Percentiles rank a stretch among this genome's conserved stretches.
These are phyloP conservation scores for Ianthella basta DNA, from an alignment of 37 sponge, comb jelly and placozoan genomes.

Conservation along the genomic window DNA sequence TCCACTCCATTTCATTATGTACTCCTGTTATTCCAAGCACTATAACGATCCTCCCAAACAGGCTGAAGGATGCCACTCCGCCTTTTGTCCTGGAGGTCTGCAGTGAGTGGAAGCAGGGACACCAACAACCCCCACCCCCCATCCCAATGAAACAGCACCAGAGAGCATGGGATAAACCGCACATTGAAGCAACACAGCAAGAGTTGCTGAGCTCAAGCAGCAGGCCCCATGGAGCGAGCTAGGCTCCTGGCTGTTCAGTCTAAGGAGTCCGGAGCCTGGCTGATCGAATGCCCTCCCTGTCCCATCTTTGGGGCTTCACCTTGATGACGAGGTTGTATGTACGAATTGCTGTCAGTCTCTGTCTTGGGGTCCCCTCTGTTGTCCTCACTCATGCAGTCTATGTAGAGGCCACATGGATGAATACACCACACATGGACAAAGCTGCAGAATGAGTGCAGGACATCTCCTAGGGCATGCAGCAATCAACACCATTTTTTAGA, in stretches of 20 bases:
- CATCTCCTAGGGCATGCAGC: neutral
- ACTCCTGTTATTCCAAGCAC: no score
- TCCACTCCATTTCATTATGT: no score
- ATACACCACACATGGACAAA: neutral
- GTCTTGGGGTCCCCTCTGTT: neutral
- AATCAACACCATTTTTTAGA: neutral
- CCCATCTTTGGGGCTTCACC: neutral
- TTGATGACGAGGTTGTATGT: neutral
- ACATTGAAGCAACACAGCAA: neutral
- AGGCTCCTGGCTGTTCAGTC: neutral
- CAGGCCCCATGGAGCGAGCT: neutral
- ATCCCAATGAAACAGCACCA: neutral
- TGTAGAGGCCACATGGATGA: neutral
- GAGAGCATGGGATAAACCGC: neutral
- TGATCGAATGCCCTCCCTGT: neutral
- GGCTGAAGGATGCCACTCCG: neutral
- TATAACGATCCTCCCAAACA: neutral
- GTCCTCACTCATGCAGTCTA: neutral
- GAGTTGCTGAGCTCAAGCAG: neutral
- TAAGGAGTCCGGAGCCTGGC: neutral
- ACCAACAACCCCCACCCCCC: neutral
- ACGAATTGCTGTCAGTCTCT: neutral
- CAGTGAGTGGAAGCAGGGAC: neutral
- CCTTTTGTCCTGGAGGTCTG: neutral
- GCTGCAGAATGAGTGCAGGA: neutral